phyloP scores from a whole-genome alignment of 2,888 invertebrate genomes.

The Gymnosoma rotundatum region DNA sequence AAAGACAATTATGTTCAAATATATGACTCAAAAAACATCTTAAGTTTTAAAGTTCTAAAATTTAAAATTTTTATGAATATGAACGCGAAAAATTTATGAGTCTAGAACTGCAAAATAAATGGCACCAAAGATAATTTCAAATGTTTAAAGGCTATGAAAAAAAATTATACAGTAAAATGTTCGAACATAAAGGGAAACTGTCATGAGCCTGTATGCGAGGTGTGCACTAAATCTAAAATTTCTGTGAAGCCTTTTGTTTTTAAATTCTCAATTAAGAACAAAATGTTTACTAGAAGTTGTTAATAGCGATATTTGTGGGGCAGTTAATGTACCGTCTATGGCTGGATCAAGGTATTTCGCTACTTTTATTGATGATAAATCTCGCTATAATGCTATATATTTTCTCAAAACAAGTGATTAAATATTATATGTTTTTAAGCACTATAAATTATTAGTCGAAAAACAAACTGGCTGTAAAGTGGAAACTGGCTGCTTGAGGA shows the following conservation, averaged over 20 bases:
- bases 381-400: constrained; percentile 8
- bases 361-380: constrained; percentile 63
- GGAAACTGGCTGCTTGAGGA: constrained; percentile 61
- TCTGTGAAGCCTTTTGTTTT: no score
- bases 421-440: constrained; percentile 2
- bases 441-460: constrained; percentile 60
- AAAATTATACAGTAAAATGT: neutral
- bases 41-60: constrained; percentile 8
- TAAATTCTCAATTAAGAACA: constrained; percentile 39
- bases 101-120: neutral
- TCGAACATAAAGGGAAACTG: neutral
- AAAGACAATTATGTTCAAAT: constrained; percentile 20
- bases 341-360: constrained; percentile 57
- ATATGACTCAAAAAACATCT: constrained; percentile 11
- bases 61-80: constrained; percentile 11
- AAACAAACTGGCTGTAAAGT: no score
- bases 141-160: constrained; percentile 8
- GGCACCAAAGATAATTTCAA: constrained; percentile 15
- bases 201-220: no score
- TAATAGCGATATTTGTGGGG: constrained; percentile 51
- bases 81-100: constrained; percentile 11
- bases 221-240: constrained; percentile 9
- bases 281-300: constrained; percentile 38
- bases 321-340: constrained; percentile 40
- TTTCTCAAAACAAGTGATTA: constrained; percentile 6